Base-by-base conservation (phyloP, 2,797 vertebrate species). In the Leptodactylus fallax region DNA sequence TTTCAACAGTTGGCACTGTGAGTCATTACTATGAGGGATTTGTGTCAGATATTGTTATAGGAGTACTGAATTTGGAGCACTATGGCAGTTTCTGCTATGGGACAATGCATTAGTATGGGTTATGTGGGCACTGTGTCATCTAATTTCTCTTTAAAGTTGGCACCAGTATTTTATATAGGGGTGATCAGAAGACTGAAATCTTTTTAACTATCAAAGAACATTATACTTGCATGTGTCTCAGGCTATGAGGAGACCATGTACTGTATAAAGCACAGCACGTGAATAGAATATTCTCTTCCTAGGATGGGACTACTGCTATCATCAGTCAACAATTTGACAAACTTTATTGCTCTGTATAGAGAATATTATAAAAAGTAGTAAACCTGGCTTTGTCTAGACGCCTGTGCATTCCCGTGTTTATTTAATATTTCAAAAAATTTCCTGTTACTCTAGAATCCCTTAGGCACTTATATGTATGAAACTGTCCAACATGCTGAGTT, bases 401-500 rank as follows among this genome's bases (percentile, higher is more conserved):
- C 27, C 45, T 19, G 16, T 72, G 16, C 27, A 45, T 45, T 45
- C 16, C 69, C 36, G 7, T 45, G 69, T 19, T 17, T 9, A 36
- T 36, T 36, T 36, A 36, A 36, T 36, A 36, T 36, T 4, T 36
- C 36, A 4, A 19, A 72, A 45, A 72, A 11, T 51, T 76, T 72
- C 21, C 21, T 76, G 21, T 76, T 76, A 51, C 72, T 76, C 7
- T 76, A 76, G 36, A 76, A 51, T 9, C 72, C 72, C 47, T 76
- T 23, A 76, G 72, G 72, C 72, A 76, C 21, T 76, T 76, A 19
- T 76, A 76, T 11, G 72, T 1, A 51, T 76, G 72, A 51, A 58
- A 81, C 58, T 21, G 45, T 45, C 14, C 53, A 81, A 81, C 53
- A 51, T 76, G 72, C 21, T 51, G 72, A 76, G 72, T 51, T 76